Percentiles rank a stretch among this genome's conserved stretches.
phyloP scores from a whole-genome alignment of 2,797 vertebrate genomes.

The Siniperca undulata region DNA sequence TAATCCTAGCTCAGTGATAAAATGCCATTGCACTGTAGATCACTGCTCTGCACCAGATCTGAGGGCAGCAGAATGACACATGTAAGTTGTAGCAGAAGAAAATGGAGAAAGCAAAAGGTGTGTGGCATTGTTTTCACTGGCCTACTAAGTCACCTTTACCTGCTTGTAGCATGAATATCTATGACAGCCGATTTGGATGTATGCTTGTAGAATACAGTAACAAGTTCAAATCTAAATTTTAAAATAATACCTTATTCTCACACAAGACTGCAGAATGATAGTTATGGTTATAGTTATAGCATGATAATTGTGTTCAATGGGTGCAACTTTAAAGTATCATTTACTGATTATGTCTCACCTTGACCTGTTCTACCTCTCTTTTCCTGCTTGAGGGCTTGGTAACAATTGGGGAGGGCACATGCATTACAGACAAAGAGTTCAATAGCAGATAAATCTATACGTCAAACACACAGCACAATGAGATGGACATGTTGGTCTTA shows the following conservation, averaged over 20 bases:
- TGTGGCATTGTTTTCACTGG: background rate
- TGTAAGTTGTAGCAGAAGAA: background rate
- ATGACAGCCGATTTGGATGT: background rate
- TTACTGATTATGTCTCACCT: conserved; percentile 6
- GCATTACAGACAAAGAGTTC: conserved; percentile 3
- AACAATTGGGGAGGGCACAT: background rate
- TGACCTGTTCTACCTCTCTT: background rate
- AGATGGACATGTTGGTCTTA: background rate
- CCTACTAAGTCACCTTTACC: background rate
- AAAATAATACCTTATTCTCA: background rate
- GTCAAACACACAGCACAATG: background rate
- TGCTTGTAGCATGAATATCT: background rate
- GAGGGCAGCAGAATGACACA: background rate
- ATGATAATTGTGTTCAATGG: background rate
- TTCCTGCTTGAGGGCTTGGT: background rate
- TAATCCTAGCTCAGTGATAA: conserved; percentile 9
- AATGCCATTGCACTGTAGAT: background rate
- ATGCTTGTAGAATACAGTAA: background rate
- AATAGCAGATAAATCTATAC: conserved; percentile 2
- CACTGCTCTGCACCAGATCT: background rate
- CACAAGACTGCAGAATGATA: background rate
- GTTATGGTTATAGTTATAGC: background rate
- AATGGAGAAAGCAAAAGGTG: no score
- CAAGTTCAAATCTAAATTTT: background rate
- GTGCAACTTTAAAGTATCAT: conserved; percentile 1